Conservation (phyloP, 2,797 vertebrate genomes). For the Sardinella longiceps region DNA sequence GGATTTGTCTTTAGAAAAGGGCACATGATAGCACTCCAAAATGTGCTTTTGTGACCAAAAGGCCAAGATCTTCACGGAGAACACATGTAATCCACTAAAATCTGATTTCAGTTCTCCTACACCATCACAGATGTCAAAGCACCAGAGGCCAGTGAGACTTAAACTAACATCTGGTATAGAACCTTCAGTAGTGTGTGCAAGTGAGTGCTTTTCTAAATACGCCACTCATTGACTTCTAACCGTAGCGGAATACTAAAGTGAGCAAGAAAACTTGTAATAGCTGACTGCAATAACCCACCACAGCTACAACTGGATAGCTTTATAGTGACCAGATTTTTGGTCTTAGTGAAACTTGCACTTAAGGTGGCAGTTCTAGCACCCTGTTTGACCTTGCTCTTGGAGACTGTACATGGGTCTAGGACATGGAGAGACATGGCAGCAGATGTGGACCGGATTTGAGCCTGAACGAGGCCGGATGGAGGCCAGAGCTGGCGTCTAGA, state of each 20-base stretch:
- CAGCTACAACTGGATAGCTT: not conserved
- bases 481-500: not conserved
- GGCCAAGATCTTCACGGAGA: not conserved
- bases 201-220: not conserved
- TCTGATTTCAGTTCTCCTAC: not conserved
- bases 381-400: not conserved
- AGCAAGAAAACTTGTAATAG: not conserved
- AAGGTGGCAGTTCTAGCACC: not conserved
- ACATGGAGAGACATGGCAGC: not conserved
- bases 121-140: not conserved
- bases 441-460: not conserved
- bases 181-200: too few relatives aligned
- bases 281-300: not conserved
- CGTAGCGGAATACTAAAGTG: not conserved
- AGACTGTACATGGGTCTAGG: not conserved
- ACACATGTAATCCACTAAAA: not conserved
- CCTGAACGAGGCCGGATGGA: not conserved
- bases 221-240: not conserved
- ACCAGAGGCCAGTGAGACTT: not conserved
- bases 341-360: not conserved
- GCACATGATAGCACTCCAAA: not conserved
- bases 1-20: not conserved
- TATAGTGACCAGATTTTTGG: not conserved
- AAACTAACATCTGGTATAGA: not conserved
- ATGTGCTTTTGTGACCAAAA: not conserved